phyloP scores from a whole-genome alignment of 2,797 vertebrate genomes.

The Ctenopoma multispine region DNA sequence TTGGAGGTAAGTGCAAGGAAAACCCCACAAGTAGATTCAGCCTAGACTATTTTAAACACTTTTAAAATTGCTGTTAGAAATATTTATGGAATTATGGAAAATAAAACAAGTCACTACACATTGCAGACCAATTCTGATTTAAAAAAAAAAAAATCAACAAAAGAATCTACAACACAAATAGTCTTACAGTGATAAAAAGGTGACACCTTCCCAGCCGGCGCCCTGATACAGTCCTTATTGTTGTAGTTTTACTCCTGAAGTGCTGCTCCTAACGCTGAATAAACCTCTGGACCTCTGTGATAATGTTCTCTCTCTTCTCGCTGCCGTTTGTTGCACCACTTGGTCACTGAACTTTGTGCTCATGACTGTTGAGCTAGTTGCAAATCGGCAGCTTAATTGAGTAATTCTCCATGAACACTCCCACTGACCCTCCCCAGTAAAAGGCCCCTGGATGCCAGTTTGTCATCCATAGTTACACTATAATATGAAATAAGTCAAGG shows the following conservation, averaged over 20 bases:
- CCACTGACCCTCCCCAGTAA: slow-evolving; percentile 18
- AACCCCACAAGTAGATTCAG: background rate
- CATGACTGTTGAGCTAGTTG: slow-evolving; percentile 59
- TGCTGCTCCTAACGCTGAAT: slow-evolving; percentile 5
- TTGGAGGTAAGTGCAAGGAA: background rate
- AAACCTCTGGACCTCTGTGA: background rate
- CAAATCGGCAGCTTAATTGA: slow-evolving; percentile 60
- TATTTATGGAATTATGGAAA: too few relatives aligned
- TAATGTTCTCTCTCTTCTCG: background rate
- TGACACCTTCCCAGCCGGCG: slow-evolving; percentile 1
- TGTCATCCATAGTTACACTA: background rate
- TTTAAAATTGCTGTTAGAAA: background rate
- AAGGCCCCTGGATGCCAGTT: background rate
- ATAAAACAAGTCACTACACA: too few relatives aligned
- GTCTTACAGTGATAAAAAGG: slow-evolving; percentile 9
- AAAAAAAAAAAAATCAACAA: background rate
- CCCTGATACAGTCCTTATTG: slow-evolving; percentile 10
- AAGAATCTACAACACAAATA: background rate
- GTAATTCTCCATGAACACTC: slow-evolving; percentile 53
- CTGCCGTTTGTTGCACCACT: slow-evolving; percentile 58
- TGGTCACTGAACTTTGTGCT: slow-evolving; percentile 78
- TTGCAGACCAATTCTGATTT: background rate
- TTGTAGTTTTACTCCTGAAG: background rate
- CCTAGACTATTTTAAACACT: background rate
- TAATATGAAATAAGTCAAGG: background rate